Conservation (phyloP, 2,888 invertebrate genomes). For the Drosophila longiperda region DNA sequence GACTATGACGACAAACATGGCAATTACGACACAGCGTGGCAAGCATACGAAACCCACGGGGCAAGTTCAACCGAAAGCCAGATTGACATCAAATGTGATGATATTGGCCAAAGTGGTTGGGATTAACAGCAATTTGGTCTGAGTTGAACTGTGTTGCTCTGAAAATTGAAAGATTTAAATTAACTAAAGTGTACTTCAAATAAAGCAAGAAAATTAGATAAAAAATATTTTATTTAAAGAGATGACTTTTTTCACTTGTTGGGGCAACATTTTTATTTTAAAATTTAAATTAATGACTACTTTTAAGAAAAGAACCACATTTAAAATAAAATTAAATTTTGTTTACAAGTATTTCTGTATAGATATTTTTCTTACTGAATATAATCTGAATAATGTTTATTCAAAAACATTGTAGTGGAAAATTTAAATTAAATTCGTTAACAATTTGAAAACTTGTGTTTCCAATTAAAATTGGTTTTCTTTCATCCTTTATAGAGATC, state of each 20-base stretch:
- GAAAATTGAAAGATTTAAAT: slow-evolving; percentile 1
- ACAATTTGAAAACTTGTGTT: not conserved
- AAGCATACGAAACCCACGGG: not conserved
- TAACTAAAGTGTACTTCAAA: not conserved
- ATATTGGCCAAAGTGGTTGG: not conserved
- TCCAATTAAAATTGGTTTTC: not conserved
- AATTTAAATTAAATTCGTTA: not conserved
- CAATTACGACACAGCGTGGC: slow-evolving; percentile 17
- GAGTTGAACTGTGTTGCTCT: not conserved
- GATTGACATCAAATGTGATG: slow-evolving; percentile 12
- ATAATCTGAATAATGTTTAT: not conserved
- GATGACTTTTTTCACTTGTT: not conserved
- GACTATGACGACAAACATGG: slow-evolving; percentile 17
- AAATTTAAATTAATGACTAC: not conserved
- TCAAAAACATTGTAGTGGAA: not conserved
- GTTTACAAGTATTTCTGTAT: not conserved
- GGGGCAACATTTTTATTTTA: not conserved
- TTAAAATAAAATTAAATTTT: not conserved
- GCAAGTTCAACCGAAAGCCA: slow-evolving; percentile 1
- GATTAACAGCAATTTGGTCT: slow-evolving; percentile 4
- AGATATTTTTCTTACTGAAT: not conserved
- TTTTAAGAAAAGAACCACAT: not conserved
- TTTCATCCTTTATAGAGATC: not conserved
- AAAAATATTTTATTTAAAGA: not conserved
- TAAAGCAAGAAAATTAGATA: not conserved